phyloP scores from a whole-genome alignment of 92 coral and sea anemone species.

The Actinostola sp. region DNA sequence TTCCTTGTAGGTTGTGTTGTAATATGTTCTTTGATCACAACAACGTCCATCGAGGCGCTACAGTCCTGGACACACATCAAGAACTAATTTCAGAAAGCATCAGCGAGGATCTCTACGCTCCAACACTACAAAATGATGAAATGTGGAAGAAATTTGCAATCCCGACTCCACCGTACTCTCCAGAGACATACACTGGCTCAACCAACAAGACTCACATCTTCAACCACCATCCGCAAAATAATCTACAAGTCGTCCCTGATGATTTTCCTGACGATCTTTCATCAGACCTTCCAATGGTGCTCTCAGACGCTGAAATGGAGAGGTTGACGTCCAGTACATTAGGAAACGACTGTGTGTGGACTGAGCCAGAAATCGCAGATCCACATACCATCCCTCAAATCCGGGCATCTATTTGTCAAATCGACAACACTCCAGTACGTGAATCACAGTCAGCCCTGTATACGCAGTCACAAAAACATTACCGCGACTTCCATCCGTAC shows the following conservation, averaged over 20 bases:
- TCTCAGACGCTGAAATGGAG: conserved; percentile 97
- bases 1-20: conserved; percentile 69
- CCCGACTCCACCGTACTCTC: conserved; percentile 98
- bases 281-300: conserved; percentile 84
- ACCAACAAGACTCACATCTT: conserved; percentile 54
- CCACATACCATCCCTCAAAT: conserved; percentile 22
- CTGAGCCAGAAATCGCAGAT: conserved; percentile 70
- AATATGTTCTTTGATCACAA: conserved; percentile 86
- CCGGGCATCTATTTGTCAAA: conserved; percentile 12
- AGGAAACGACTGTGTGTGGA: conserved; percentile 88
- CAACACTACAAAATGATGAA: conserved; percentile 67
- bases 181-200: conserved; percentile 69
- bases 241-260: conserved; percentile 95
- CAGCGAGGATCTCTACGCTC: conserved; percentile 76
- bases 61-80: conserved; percentile 54
- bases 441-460: too few relatives aligned
- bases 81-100: conserved; percentile 63
- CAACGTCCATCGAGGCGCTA: conserved; percentile 62
- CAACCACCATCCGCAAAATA: conserved; percentile 54
- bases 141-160: conserved; percentile 83
- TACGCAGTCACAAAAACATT: conserved; percentile 22
- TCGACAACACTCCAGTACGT: conserved; percentile 6
- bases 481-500: conserved; percentile 34
- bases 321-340: conserved; percentile 85
- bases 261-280: conserved; percentile 84